Conservation (phyloP, 2,113 vertebrate species). For the Rhea americana region DNA sequence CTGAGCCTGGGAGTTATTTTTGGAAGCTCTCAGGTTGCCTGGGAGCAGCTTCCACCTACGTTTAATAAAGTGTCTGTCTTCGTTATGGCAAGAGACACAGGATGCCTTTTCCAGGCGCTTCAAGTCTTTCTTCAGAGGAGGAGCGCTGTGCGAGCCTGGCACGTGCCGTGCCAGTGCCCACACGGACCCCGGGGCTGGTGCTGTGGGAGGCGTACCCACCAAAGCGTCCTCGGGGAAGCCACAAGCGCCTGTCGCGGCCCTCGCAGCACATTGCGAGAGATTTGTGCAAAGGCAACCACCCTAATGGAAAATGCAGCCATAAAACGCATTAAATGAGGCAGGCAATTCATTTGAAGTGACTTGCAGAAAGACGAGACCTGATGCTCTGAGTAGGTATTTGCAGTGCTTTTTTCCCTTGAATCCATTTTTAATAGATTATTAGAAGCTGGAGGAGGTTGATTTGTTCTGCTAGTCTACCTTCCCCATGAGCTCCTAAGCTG, state of each 20-base stretch:
- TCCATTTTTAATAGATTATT: accelerated
- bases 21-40: not conserved
- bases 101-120: not conserved
- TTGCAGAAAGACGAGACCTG: not conserved
- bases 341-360: not conserved
- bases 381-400: not conserved
- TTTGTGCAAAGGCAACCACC: not conserved
- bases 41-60: not conserved
- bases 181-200: not conserved
- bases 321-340: not conserved
- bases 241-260: not conserved
- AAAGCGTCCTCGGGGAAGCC: not conserved
- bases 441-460: not conserved
- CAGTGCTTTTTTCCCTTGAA: not conserved
- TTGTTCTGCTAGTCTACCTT: not conserved
- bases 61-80: not conserved
- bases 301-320: accelerated
- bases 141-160: too few species aligned
- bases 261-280: too few species aligned
- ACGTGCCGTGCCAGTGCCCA: too few species aligned
- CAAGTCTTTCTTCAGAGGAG: not conserved
- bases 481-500: not conserved
- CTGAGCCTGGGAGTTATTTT: not conserved
- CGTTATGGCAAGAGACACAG: not conserved
- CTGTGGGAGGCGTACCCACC: not conserved